A percentile compares a stretch with the other conserved stretches of the same genome.
These are phyloP conservation scores for Anthonomus grandis DNA, from an alignment of 1,140 invertebrate genomes.

Conservation along the genomic window DNA sequence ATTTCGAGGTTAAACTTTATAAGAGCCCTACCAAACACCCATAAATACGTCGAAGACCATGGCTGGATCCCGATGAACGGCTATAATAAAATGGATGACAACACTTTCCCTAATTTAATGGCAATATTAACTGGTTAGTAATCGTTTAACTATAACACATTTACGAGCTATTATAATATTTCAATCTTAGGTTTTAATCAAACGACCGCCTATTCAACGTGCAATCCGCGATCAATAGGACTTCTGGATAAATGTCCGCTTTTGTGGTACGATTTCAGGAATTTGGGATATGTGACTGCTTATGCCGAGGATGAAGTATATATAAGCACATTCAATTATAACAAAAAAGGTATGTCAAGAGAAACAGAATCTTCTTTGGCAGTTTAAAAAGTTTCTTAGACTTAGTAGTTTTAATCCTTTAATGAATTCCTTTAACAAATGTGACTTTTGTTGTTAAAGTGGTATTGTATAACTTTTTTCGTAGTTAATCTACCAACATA, in stretches of 20 bases:
- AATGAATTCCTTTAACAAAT: no score
- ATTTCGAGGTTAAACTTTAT: conserved; percentile 75
- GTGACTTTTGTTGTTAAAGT: no score
- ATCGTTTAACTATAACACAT: not conserved
- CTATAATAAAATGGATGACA: conserved; percentile 70
- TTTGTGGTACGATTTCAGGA: conserved; percentile 60
- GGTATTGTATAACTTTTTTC: no score
- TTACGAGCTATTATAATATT: not conserved
- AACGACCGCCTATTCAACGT: conserved; percentile 51
- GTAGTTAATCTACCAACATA: no score
- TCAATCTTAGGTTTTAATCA: conserved; percentile 42
- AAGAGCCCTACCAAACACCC: conserved; percentile 72
- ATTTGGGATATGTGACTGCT: conserved; percentile 60
- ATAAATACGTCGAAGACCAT: conserved; percentile 57
- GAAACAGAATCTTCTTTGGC: no score
- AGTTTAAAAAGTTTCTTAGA: no score
- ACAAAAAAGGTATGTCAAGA: conserved; percentile 50
- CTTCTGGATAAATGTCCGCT: conserved; percentile 59
- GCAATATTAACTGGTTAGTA: conserved; percentile 61
- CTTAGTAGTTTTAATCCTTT: no score
- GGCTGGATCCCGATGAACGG: conserved; percentile 56
- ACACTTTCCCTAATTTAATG: conserved; percentile 81
- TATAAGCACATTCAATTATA: conserved; percentile 64
- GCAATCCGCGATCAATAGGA: conserved; percentile 51
- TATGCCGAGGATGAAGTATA: conserved; percentile 61